Conservation (phyloP, 37 sponge, comb jelly and placozoan genomes). For the Bolinopsis microptera region DNA sequence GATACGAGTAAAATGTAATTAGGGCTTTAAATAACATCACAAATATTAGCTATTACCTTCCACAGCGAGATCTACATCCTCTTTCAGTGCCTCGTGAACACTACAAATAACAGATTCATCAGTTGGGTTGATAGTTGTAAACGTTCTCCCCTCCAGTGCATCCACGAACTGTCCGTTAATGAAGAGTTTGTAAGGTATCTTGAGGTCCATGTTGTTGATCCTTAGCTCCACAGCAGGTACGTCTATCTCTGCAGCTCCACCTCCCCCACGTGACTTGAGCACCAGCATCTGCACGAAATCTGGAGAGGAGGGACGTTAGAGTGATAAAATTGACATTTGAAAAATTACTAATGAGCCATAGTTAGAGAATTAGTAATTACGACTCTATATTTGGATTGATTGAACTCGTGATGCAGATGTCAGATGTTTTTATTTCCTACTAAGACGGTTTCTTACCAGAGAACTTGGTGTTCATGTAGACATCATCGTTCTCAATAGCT, state of each 20-base stretch:
- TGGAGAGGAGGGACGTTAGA: constrained; percentile 57
- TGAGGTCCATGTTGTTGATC: constrained; percentile 78
- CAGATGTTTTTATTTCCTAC: too few relatives aligned
- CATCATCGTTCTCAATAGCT: constrained; percentile 78
- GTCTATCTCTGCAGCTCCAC: constrained; percentile 67
- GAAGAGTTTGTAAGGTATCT: constrained; percentile 83
- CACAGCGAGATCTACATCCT: constrained; percentile 86
- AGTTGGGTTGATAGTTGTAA: constrained; percentile 81
- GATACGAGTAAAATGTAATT: too few relatives aligned
- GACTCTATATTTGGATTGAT: too few relatives aligned
- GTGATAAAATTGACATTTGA: not conserved
- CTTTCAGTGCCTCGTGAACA: constrained; percentile 70
- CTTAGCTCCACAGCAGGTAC: constrained; percentile 75
- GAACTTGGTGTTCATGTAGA: constrained; percentile 82
- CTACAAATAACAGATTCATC: constrained; percentile 76
- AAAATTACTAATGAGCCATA: not conserved
- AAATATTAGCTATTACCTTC: constrained; percentile 69
- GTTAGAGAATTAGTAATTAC: not conserved
- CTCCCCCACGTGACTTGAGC: constrained; percentile 78
- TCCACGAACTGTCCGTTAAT: constrained; percentile 90
- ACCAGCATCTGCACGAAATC: constrained; percentile 76
- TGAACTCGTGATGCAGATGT: too few relatives aligned
- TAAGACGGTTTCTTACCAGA: not conserved
- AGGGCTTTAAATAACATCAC: not conserved
- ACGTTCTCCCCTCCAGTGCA: constrained; percentile 70